Evolutionary conservation across 1,140 invertebrate species (phyloP).

Genomic region (Meloidogyne chitwoodi): DNA sequence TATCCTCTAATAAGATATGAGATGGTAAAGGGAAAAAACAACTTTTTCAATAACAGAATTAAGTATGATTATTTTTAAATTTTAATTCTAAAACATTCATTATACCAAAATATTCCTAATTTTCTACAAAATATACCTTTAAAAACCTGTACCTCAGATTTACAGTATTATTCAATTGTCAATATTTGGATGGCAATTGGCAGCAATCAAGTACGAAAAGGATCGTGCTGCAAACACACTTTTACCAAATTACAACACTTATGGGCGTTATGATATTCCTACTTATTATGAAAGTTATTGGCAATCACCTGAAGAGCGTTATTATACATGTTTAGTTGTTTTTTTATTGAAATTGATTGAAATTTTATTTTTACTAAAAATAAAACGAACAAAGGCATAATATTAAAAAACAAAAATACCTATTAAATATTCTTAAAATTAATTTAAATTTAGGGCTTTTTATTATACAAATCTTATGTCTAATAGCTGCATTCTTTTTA

Average conservation of each 20-base stretch:
- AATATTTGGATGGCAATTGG: slow-evolving; percentile 59
- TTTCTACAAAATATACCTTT: no score
- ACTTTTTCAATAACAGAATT: no score
- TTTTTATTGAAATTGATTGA: not conserved
- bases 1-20: no score
- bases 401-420: not conserved
- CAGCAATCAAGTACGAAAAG: slow-evolving; percentile 58
- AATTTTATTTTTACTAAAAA: not conserved
- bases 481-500: slow-evolving; percentile 54
- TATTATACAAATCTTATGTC: slow-evolving; percentile 56
- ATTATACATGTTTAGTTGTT: slow-evolving; percentile 47
- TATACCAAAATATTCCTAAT: no score
- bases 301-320: slow-evolving; percentile 54
- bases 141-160: slow-evolving; percentile 36
- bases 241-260: slow-evolving; percentile 57
- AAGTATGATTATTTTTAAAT: no score
- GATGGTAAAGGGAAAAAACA: no score
- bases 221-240: slow-evolving; percentile 57
- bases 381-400: not conserved
- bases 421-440: not conserved
- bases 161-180: slow-evolving; percentile 54
- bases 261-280: slow-evolving; percentile 55
- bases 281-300: slow-evolving; percentile 55
- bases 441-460: slow-evolving; percentile 49
- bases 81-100: no score